Base-by-base conservation (phyloP, 2,888 invertebrate species). In the Pelosia muscerda region DNA sequence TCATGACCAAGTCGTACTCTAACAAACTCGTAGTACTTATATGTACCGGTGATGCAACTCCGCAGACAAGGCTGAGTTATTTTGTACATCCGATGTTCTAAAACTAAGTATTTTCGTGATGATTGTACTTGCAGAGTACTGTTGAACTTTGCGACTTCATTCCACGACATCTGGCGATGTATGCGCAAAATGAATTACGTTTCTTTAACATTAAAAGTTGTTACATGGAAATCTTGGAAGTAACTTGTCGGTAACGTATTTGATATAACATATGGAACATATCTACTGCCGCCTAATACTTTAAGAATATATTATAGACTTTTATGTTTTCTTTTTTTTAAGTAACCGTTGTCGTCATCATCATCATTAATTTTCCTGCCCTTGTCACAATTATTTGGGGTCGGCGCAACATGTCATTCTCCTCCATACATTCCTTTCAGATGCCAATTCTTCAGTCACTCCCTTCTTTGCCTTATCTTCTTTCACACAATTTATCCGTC, bases 61-160 rank as follows among this genome's bases (percentile, higher is more conserved):
- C 69, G 61, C 78, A 73, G 81, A 71, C 78, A 71, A 54, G 71
- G 73, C 65, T 49, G 53, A 61, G 76, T 69, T 71, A 63, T 69
- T 66, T 63, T 42, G 73, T 71, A 73, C 66, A 71, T 71, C 65
- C 66, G 73, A 62, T 72, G 68, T 63, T 63, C 70, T 66, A 49
- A 42, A 72, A 71, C 67, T 71, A 64, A 69, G 68, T 77, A 75
- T 76, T 81, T 78, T 81, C 78, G 63, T 67, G 60, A 67, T 49
- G 76, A 76, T 68, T 73, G 76, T 79, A 76, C 78, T 74, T 81
- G 68, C 69, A 80, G 65, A 75, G 66, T 26, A 42, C 62, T 65
- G 65, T 63, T 60, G 23, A 72, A 28, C 58, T 58, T 65, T 59
- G 71, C 71, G 77, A 77, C 71, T 69, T 15, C 57, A 58, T 65